Evolutionary conservation across 2,113 vertebrate genomes (phyloP).

Genomic region (Chaetops frenatus): DNA sequence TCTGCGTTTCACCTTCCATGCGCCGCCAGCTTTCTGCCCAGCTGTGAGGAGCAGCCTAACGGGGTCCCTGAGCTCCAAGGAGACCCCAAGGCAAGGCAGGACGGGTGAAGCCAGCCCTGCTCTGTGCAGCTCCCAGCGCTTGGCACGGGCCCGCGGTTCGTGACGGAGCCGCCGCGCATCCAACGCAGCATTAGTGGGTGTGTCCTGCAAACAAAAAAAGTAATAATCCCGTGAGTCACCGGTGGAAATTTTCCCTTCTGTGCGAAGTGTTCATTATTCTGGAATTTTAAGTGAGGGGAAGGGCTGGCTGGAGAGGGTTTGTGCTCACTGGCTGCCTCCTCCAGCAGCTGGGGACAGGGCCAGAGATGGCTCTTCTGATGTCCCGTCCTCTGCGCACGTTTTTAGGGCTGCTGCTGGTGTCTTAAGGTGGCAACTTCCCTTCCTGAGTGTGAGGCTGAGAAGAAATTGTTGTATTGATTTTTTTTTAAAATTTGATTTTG

Average conservation of each 20-base stretch:
- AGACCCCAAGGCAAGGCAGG: not conserved
- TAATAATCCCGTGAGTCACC: slow-evolving; percentile 44
- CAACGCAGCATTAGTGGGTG: slow-evolving; percentile 20
- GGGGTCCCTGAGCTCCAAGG: not conserved
- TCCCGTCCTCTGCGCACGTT: rapidly evolving
- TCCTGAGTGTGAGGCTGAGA: not conserved
- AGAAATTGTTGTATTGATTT: not conserved
- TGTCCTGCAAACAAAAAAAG: slow-evolving; percentile 58
- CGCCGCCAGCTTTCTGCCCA: not conserved
- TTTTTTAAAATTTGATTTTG: not conserved
- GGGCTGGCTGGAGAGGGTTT: not conserved
- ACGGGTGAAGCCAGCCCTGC: not conserved
- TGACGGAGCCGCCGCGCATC: not conserved
- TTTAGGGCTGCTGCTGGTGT: not conserved
- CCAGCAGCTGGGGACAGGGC: not conserved
- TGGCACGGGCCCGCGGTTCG: not conserved
- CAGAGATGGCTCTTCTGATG: rapidly evolving
- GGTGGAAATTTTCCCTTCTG: not conserved
- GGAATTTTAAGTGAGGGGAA: slow-evolving; percentile 60
- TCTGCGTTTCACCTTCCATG: rapidly evolving
- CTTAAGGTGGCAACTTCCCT: not conserved
- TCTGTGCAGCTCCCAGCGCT: not conserved
- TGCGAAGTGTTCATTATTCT: slow-evolving; percentile 37
- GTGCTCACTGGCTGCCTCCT: not conserved
- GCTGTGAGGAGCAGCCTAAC: not conserved